Base-by-base conservation (phyloP, 2,797 vertebrate genomes). In the Pseudochaenichthys georgianus region DNA sequence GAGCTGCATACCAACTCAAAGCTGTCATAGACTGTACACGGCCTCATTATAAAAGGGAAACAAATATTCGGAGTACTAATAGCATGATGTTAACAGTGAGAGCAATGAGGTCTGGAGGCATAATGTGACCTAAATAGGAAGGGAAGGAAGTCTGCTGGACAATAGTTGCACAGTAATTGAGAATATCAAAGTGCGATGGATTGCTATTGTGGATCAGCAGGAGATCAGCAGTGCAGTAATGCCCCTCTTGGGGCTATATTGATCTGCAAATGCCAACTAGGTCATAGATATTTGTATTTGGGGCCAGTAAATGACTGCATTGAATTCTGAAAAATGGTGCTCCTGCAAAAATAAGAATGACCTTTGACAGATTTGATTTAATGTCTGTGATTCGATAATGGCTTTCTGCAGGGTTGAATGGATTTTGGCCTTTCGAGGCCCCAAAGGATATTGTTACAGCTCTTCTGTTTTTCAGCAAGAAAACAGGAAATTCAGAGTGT, bases 61-160 rank as follows among this genome's bases (percentile, higher is more conserved):
- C 4, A 81, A 78, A 66, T 75, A 85, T 51, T 60, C 12, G 7
- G 46, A 46, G 45, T 6, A 65, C 54, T 23, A 61, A 81, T 63
- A 77, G 65, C 75, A 78, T 73, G 75, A 75, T 78, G 59, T 69
- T 68, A 84, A 71, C 69, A 75, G 64, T 63, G 51, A 52, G 70
- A 76, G 81, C 71, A 80, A 88, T 73, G 73, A 89, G 59, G 70
- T 89, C 84, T 75, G 64, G 46, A 82, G 89, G 75, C 74, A 75
- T 65, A 74, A 82, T 88, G 63, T 87, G 90, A 91, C 91, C 92
- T 86, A 81, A 77, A 90, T 88, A 79, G 34, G 15, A 82, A 45
- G 45, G 50, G 67, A 72, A 64, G 77, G 63, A 85, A 89, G 73
- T 78, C 23, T 42, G 61, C 75, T 79, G 83, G 86, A 90, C 88